Conservation (phyloP, 1,140 invertebrate species). For the Centruroides sculpturatus region DNA sequence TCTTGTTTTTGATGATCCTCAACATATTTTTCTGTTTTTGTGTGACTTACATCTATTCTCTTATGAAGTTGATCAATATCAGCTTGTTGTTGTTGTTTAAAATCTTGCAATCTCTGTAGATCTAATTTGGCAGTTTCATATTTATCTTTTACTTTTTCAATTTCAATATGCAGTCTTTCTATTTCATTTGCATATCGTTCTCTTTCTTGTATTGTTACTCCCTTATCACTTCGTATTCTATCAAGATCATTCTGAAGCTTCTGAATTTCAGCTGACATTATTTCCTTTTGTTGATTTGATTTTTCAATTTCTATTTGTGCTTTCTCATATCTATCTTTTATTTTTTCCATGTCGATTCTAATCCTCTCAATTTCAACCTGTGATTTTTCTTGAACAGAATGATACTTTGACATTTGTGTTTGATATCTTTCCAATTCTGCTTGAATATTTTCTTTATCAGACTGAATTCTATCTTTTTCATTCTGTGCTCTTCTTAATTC, state of each 20-base stretch:
- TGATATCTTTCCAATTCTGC: conserved; percentile 62
- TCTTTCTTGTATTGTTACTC: conserved; percentile 22
- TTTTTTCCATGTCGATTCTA: conserved; percentile 70
- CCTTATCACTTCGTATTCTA: conserved; percentile 12
- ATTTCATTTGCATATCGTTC: conserved; percentile 19
- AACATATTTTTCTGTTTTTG: conserved; percentile 55
- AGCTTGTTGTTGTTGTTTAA: conserved; percentile 10
- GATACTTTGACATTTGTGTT: conserved; percentile 56
- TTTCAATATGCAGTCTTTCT: conserved; percentile 41
- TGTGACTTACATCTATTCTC: conserved; percentile 28
- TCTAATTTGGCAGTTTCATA: conserved; percentile 17
- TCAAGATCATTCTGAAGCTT: conserved; percentile 13
- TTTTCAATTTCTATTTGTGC: conserved; percentile 58
- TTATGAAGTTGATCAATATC: conserved; percentile 11
- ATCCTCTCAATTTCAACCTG: conserved; percentile 61
- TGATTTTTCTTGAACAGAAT: conserved; percentile 57
- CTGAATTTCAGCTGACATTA: conserved; percentile 14
- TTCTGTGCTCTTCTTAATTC: conserved; percentile 65
- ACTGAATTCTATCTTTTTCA: conserved; percentile 51
- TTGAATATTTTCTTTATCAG: conserved; percentile 54
- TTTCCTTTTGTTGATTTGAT: conserved; percentile 41
- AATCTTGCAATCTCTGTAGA: conserved; percentile 15
- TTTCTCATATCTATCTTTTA: conserved; percentile 68
- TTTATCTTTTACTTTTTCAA: conserved; percentile 45
- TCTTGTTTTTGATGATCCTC: conserved; percentile 68